Evolutionary conservation across 2,113 vertebrate species (phyloP), one percentile per base, ranked within the genome.

Genomic region (Rhipidura dahli): DNA sequence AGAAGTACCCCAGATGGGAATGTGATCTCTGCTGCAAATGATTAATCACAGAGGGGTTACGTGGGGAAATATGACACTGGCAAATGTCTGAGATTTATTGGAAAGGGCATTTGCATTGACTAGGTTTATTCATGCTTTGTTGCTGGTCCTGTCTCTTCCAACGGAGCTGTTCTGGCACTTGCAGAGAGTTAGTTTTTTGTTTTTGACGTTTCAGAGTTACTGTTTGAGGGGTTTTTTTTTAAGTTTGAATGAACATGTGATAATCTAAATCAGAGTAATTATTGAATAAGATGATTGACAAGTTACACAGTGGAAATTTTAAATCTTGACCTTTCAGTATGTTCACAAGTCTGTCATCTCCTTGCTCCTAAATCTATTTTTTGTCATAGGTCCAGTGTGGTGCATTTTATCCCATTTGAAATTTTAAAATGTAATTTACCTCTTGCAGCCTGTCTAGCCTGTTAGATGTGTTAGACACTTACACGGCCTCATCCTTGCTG

Each of bases 31-130:
- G 77, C 93, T 79, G 93, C 78, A 50, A 39, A 72, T 65, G 77
- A 89, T 95, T 89, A 78, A 93, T 94, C 82, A 63, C 54, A 24
- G 90, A 51, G 83, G 85, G 59, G 72, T 96, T 93, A 94, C 44
- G 9, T 39, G 83, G 76, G 51, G 93, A 90, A 92, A 95, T 40
- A 14, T 3, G 75, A 93, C 59, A 17, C 90, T 70, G 75, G 76
- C 22, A 44, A 59, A 80, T 44, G 78, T 10, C 70, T 87, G 90
- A 81, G 85, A 70, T 94, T 53, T 90, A 86, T 64, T 95, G 92
- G 88, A 90, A 97, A 93, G 85, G 92, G 71, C 70, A 77, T 83
- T 69, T 93, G 85, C 92, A 27, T 16, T 73, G 90, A 83, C 51
- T 16, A 3, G 42, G 59, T 85, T 95, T 96, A 92, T 94, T 95